Evolutionary conservation across 2,888 invertebrate species (phyloP).

Genomic region (Ephialtes manifestator): DNA sequence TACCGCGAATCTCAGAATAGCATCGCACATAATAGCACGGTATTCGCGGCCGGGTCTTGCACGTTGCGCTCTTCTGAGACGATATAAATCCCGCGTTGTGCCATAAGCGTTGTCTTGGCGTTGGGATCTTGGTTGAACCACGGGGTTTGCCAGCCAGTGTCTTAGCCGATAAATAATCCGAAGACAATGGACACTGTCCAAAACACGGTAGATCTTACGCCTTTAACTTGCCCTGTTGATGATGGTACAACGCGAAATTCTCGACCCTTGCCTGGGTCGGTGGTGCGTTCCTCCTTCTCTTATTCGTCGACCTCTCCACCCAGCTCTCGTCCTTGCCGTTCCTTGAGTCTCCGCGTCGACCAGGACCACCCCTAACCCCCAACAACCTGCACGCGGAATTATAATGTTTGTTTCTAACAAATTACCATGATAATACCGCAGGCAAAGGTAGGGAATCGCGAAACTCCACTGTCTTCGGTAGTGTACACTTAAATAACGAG

Average conservation of each 20-base stretch:
- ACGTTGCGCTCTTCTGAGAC: constrained; percentile 69
- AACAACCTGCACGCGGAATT: constrained; percentile 78
- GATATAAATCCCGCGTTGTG: constrained; percentile 76
- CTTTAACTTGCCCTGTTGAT: constrained; percentile 81
- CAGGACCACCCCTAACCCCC: constrained; percentile 60
- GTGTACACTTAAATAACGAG: constrained; percentile 75
- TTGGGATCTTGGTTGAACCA: constrained; percentile 55
- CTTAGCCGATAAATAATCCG: constrained; percentile 84
- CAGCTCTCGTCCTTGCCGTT: constrained; percentile 70
- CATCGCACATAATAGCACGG: constrained; percentile 61
- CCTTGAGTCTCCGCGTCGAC: constrained; percentile 64
- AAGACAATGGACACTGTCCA: constrained; percentile 86
- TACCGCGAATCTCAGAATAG: constrained; percentile 40
- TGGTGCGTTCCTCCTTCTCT: constrained; percentile 56
- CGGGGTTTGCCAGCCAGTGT: constrained; percentile 46
- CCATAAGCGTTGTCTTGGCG: constrained; percentile 70
- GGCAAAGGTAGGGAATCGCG: constrained; percentile 55
- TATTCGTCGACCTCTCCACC: constrained; percentile 31
- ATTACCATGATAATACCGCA: constrained; percentile 86
- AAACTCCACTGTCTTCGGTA: constrained; percentile 81
- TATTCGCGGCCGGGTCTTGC: constrained; percentile 56
- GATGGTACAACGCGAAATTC: constrained; percentile 72
- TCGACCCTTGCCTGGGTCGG: constrained; percentile 75
- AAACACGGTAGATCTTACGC: constrained; percentile 85
- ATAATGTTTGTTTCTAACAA: constrained; percentile 86